Evolutionary conservation across 1,140 invertebrate genomes (phyloP).

Genomic region (Caenorhabditis latens): DNA sequence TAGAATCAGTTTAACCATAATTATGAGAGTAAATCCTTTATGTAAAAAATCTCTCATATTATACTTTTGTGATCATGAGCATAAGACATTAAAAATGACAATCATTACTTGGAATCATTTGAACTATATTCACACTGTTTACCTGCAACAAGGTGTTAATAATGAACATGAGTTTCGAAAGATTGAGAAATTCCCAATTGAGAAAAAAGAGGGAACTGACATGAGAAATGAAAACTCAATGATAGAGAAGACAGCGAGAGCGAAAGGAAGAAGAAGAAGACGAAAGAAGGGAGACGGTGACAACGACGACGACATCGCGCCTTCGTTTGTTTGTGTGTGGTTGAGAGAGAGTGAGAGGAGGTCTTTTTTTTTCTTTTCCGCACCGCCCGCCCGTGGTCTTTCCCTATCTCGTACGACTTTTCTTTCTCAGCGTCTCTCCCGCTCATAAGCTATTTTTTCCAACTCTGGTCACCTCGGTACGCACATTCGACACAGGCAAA

Average conservation of each 20-base stretch:
- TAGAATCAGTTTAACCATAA: no score
- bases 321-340: conserved; percentile 39
- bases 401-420: neutral
- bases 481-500: neutral
- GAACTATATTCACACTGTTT: no score
- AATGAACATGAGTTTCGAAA: no score
- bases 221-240: neutral
- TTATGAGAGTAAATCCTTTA: no score
- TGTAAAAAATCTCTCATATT: no score
- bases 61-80: no score
- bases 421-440: neutral
- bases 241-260: neutral
- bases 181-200: no score
- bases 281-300: neutral
- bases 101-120: no score
- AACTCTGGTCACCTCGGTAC: conserved; percentile 3
- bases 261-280: neutral
- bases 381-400: neutral
- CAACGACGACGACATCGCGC: conserved; percentile 14
- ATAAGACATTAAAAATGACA: no score
- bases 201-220: neutral
- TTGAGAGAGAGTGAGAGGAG: neutral
- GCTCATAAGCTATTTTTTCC: neutral
- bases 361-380: conserved; percentile 13
- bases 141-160: no score